These are phyloP conservation scores for Poecilia latipinna DNA, from an alignment of 2,113 vertebrate genomes.

Conservation along the genomic window DNA sequence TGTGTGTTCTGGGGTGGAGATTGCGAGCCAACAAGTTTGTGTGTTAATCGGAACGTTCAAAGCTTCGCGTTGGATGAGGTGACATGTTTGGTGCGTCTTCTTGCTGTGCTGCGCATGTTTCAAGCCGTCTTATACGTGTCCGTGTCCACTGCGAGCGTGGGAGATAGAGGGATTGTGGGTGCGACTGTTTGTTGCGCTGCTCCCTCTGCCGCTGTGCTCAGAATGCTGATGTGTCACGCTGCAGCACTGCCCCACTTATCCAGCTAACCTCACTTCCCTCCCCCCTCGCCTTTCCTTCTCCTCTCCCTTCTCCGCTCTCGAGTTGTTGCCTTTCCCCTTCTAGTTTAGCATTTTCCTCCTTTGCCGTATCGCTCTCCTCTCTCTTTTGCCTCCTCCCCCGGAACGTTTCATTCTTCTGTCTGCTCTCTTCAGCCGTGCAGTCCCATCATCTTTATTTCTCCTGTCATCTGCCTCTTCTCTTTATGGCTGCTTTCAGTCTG, in stretches of 20 bases:
- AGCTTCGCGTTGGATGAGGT: slow-evolving; percentile 23
- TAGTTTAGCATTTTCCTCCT: slow-evolving; percentile 13
- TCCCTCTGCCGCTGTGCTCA: slow-evolving; percentile 71
- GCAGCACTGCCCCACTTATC: slow-evolving; percentile 83
- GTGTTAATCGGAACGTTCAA: slow-evolving; percentile 19
- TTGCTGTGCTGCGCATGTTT: neutral
- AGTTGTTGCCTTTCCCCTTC: slow-evolving; percentile 25
- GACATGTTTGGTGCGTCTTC: slow-evolving; percentile 30
- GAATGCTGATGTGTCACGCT: slow-evolving; percentile 86
- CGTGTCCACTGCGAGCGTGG: slow-evolving; percentile 16
- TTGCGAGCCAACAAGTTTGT: slow-evolving; percentile 12
- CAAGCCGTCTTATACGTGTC: neutral
- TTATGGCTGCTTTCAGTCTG: slow-evolving; percentile 9
- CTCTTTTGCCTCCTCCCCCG: slow-evolving; percentile 4
- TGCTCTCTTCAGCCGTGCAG: neutral
- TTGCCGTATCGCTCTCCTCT: slow-evolving; percentile 1
- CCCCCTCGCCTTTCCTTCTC: slow-evolving; percentile 19
- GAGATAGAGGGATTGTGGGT: slow-evolving; percentile 45
- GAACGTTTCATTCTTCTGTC: slow-evolving; percentile 16
- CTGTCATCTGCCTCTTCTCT: slow-evolving; percentile 18
- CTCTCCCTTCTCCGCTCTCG: slow-evolving; percentile 15
- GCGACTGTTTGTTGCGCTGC: slow-evolving; percentile 65
- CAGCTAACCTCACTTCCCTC: slow-evolving; percentile 74
- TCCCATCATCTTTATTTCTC: slow-evolving; percentile 18
- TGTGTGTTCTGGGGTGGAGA: neutral